Evolutionary conservation across 1,140 invertebrate genomes (phyloP).

Genomic region (Trichonephila inaurata): DNA sequence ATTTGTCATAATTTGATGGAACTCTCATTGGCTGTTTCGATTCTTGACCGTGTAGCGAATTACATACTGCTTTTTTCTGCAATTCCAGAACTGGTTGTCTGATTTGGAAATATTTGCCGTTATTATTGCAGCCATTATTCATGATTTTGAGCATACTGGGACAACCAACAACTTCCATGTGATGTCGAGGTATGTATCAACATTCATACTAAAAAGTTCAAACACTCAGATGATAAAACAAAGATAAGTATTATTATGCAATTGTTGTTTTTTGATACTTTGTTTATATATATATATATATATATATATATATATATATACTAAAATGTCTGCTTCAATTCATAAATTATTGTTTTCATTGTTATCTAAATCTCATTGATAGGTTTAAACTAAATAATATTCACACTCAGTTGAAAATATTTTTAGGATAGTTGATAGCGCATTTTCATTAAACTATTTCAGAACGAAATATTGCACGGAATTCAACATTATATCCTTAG

Average conservation of each 20-base stretch:
- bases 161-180: slow-evolving; percentile 99
- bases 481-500: too few species aligned
- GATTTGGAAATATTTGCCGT: slow-evolving; percentile 98
- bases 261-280: not conserved
- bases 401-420: too few species aligned
- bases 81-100: slow-evolving; percentile 92
- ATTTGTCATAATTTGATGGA: slow-evolving; percentile 32
- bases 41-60: slow-evolving; percentile 59
- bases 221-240: not conserved
- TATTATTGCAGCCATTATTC: slow-evolving; percentile 94
- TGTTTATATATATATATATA: too few species aligned
- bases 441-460: too few species aligned
- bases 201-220: not conserved
- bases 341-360: too few species aligned
- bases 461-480: too few species aligned
- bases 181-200: slow-evolving; percentile 89
- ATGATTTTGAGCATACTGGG: slow-evolving; percentile 98
- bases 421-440: too few species aligned
- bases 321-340: not conserved
- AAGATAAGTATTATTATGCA: not conserved
- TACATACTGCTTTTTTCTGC: slow-evolving; percentile 52
- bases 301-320: too few species aligned
- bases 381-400: too few species aligned
- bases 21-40: slow-evolving; percentile 48
- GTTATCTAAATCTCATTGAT: too few species aligned